Evolutionary conservation across 92 coral and sea anemone genomes (phyloP), one percentile per base, ranked within the genome.

Genomic region (Meandrina meandrites): DNA sequence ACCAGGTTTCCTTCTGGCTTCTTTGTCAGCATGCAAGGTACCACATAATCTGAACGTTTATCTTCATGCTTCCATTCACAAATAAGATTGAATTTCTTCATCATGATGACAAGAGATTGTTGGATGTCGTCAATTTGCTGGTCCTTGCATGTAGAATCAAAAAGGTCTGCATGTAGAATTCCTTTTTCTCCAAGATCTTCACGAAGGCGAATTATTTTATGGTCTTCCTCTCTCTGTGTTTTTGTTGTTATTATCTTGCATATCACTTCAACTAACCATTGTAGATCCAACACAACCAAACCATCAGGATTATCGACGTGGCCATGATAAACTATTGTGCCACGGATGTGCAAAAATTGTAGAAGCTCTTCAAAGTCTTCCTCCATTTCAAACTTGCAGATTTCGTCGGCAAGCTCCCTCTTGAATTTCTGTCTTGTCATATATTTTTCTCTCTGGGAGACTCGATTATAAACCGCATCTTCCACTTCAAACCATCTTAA

Each of bases 71-170:
- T 31, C 47, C 45, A 56, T 54, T 54, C 36, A 56, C 84, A 80
- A 80, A 80, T 13, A 4, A 80, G 84, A 42, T 66, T 66, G 53
- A 80, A 58, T 42, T 66, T 80, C 21, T 80, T 62, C 84, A 80
- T 80, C 1, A 60, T 48, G 35, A 22, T 17, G 1, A 80, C 12
- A 24, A 80, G 32, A 17, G 84, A 34, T 56, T 80, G 72, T 57
- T 54, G 34, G 12, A 66, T 40, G 27, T 17, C 40, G 8, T 21
- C 16, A 1, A 80, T 9, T 21, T 58, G 16, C 30, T 19, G 12
- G 11, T 14, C 35, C 4, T 60, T 28, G 8, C 45, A 80, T 6
- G 84, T 28, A 80, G 34, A 0, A 22, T 58, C 9, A 4, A 80
- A 24, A 15, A 80, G 60, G 2, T 35, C 27, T 36, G 8, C 31